These are phyloP conservation scores for Ethmia dodecea DNA, from an alignment of 2,888 invertebrate species.

Conservation along the genomic window DNA sequence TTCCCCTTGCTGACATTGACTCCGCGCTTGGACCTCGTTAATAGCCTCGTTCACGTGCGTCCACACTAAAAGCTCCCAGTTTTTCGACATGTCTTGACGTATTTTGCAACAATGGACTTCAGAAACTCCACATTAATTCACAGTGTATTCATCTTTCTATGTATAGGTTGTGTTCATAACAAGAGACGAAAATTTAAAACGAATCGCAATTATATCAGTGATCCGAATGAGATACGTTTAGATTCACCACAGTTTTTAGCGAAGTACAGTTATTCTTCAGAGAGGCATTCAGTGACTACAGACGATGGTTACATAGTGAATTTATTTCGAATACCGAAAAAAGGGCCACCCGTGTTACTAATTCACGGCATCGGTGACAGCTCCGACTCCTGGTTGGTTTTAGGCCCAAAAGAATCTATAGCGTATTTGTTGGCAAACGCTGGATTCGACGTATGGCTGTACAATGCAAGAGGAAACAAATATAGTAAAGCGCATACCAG, in stretches of 20 bases:
- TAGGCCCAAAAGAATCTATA: constrained; percentile 48
- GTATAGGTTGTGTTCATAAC: constrained; percentile 27
- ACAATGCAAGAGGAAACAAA: constrained; percentile 59
- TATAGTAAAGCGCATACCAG: constrained; percentile 49
- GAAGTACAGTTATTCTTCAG: constrained; percentile 41
- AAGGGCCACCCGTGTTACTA: constrained; percentile 53
- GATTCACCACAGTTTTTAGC: constrained; percentile 49
- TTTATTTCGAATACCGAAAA: constrained; percentile 44
- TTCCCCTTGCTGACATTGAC: constrained; percentile 29
- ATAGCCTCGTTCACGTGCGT: constrained; percentile 5
- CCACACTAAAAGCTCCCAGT: constrained; percentile 4
- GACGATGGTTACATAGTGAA: constrained; percentile 54
- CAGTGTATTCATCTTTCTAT: constrained; percentile 30
- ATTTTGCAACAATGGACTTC: constrained; percentile 28
- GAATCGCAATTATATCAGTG: constrained; percentile 22
- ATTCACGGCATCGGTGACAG: constrained; percentile 61
- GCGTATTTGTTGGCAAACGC: constrained; percentile 48
- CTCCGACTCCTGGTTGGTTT: constrained; percentile 60
- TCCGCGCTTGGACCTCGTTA: constrained; percentile 3
- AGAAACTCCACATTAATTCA: constrained; percentile 23
- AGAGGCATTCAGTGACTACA: constrained; percentile 46
- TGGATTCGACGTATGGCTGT: constrained; percentile 61
- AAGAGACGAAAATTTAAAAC: constrained; percentile 20
- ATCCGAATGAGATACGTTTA: constrained; percentile 38
- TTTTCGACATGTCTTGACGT: constrained; percentile 33